Evolutionary conservation across 2,888 invertebrate species (phyloP), one percentile per base, ranked within the genome.

Genomic region (Xylophagus ater): DNA sequence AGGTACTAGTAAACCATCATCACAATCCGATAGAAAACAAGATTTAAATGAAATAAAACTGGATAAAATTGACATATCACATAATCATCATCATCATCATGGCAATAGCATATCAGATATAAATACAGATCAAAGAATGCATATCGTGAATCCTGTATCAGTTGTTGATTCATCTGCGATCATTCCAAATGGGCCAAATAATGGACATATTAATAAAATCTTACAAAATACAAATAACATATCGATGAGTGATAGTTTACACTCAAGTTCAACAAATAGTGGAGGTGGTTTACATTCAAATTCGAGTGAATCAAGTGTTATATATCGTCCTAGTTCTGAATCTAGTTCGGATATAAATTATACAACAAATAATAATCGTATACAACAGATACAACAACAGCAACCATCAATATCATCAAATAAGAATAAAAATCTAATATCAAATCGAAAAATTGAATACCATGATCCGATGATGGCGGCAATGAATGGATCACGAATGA

Each of bases 1-100:
- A 68, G 90, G 89, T 46, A 88, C 85, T 17, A 81, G 81, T 45
- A 88, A 89, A 63, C 49, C 65, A 70, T 77, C 52, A 64, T 76
- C 47, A 69, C 72, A 56, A 60, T 70, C 55, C 61, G 68, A 60
- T 57, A 69, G 59, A 51, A 68, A 56, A 57, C 9, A 15, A 1
- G 44, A 44, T 5, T 3, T 29, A 2, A 50, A 53, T n/a, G 35
- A 51, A 25, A 43, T 57, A 1, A 63, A 61, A 67, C 66, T 64
- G 60, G 67, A 70, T 70, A 67, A 31, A 60, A 69, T 69, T 67
- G 59, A 62, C 65, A 57, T 59, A 60, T 61, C 57, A 52, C 52
- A 44, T 35, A 39, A 37, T 37, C 24, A 49, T 51, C 52, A 44
- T 35, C 37, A 37, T 37, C 24, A 49, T 32, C 47, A 48, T 24